Evolutionary conservation across 2,113 vertebrate species (phyloP).

Genomic region (Brachypodius melanocephalos): DNA sequence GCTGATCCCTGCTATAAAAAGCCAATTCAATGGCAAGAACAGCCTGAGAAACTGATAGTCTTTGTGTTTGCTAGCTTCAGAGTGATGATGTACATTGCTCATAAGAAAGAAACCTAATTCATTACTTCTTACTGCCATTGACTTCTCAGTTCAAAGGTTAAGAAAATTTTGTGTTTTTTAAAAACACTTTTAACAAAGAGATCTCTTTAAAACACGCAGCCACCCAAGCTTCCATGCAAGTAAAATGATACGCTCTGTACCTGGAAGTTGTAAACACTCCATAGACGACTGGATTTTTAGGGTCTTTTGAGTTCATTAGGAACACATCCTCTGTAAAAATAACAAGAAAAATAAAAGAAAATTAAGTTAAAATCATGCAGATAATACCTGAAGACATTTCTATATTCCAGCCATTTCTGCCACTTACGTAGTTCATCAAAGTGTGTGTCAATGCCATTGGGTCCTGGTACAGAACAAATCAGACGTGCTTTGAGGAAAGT

Average conservation of each 20-base stretch:
- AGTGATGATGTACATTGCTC: background rate
- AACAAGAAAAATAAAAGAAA: background rate
- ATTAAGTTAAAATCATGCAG: background rate
- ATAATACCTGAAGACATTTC: background rate
- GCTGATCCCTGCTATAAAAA: background rate
- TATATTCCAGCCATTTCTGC: background rate
- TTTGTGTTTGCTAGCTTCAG: background rate
- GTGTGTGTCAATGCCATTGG: conserved; percentile 96
- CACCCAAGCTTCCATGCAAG: background rate
- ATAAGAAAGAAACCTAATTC: conserved; percentile 9
- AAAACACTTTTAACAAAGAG: conserved; percentile 37
- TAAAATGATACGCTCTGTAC: conserved; percentile 70
- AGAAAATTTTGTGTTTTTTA: conserved; percentile 1
- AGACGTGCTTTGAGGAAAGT: conserved; percentile 96
- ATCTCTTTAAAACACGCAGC: background rate
- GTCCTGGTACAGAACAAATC: conserved; percentile 93
- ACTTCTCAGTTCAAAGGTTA: conserved; percentile 50
- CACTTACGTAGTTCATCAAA: conserved; percentile 97
- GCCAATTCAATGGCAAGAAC: background rate
- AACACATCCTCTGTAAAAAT: conserved; percentile 89
- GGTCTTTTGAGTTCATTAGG: conserved; percentile 95
- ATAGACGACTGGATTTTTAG: conserved; percentile 94
- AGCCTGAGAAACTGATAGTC: background rate
- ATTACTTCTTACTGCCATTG: background rate
- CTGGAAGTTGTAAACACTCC: conserved; percentile 97